Base-by-base conservation (phyloP, 2,797 vertebrate species). In the Poeciliopsis turneri region DNA sequence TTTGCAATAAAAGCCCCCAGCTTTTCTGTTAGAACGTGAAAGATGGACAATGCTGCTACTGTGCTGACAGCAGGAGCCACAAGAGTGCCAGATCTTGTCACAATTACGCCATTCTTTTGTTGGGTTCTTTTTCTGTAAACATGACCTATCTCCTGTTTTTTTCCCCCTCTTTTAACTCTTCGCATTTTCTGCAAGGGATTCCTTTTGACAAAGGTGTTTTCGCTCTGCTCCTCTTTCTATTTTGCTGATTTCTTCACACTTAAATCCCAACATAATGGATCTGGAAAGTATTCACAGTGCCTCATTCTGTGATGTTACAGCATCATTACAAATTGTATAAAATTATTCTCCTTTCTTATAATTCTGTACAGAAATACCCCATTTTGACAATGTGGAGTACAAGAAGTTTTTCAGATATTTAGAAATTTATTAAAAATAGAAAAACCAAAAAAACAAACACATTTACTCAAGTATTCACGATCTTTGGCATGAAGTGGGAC, bases 11-110 rank as follows among this genome's bases (percentile, higher is more conserved):
- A 86, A 84, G 73, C 82, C 82, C 82, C 74, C 18, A 1, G 72
- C 73, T 80, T 41, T 68, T 92, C 90, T 91, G 86, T 89, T 78
- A 78, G 78, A 74, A 82, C 73, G 57, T 85, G 76, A 89, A 89
- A 83, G 82, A 87, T 84, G 82, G 85, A 93, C 91, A 94, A 93
- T 90, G 84, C 82, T 55, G 49, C 81, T 72, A 88, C 86, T 91
- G 88, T 92, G 81, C 83, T n/a, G 73, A 77, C 86, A 87, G 82
- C 75, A 79, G 84, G 77, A 90, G 88, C 82, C 59, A 59, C 66
- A 61, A 78, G 73, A 73, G 81, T 72, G 77, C 81, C 86, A 88
- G 51, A 79, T 77, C 83, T 85, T 81, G 83, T 89, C 84, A 86
- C 80, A 85, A 82, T 81, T 83, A 81, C 46, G 73, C 72, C 51